Percentiles rank a stretch among this genome's conserved stretches.
phyloP scores from a whole-genome alignment of 2,888 invertebrate genomes.

The Hirtodrosophila alboralis region DNA sequence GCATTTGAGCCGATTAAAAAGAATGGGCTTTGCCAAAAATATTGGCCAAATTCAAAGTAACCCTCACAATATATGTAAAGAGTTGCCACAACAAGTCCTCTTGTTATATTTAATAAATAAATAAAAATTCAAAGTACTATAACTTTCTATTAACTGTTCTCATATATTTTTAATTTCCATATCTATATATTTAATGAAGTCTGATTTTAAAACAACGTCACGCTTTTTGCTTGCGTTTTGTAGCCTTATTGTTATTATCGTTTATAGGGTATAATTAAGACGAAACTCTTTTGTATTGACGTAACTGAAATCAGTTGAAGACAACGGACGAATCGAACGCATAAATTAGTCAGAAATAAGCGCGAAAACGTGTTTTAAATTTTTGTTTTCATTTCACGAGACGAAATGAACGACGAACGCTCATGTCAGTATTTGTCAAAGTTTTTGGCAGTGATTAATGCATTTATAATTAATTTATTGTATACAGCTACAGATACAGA shows the following conservation, averaged over 20 bases:
- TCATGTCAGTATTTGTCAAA: conserved; percentile 81
- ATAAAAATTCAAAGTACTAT: too few species aligned
- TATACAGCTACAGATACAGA: conserved; percentile 41
- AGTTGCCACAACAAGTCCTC: too few species aligned
- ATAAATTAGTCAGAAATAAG: conserved; percentile 78
- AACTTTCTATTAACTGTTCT: too few species aligned
- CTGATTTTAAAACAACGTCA: too few species aligned
- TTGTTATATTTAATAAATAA: too few species aligned
- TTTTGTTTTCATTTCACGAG: conserved; percentile 75
- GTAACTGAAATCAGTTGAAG: conserved; percentile 38
- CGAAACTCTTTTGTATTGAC: conserved; percentile 38
- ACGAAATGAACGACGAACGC: conserved; percentile 68
- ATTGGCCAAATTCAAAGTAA: too few species aligned
- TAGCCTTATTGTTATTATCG: background rate
- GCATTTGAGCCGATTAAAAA: too few species aligned
- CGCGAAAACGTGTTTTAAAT: conserved; percentile 80
- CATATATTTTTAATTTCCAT: too few species aligned
- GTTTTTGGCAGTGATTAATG: conserved; percentile 82
- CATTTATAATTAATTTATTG: conserved; percentile 82
- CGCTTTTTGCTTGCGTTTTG: background rate
- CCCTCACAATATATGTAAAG: too few species aligned
- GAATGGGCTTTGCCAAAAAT: too few species aligned
- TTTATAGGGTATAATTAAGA: conserved; percentile 52
- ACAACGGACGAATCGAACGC: conserved; percentile 71
- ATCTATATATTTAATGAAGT: too few species aligned